Conservation (phyloP, 2,113 vertebrate species). For the Cyanistes caeruleus region DNA sequence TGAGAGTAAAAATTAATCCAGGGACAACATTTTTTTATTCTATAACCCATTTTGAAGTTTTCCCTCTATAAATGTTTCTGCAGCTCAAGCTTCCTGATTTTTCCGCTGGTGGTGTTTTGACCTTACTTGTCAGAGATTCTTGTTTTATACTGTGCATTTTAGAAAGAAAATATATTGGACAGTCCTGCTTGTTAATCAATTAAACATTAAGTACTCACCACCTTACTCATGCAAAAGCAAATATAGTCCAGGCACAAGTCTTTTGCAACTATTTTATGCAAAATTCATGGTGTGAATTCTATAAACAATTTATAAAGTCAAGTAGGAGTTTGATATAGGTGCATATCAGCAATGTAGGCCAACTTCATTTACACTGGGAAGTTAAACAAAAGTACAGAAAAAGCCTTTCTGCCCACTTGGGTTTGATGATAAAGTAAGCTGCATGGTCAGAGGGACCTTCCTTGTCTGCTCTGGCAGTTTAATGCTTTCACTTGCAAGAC, state of each 20-base stretch:
- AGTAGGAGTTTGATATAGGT: conserved; percentile 53
- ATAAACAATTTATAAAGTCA: conserved; percentile 82
- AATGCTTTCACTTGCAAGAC: neutral
- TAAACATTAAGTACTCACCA: conserved; percentile 55
- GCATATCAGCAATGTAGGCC: conserved; percentile 16
- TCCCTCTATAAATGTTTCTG: neutral
- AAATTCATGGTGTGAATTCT: conserved; percentile 71
- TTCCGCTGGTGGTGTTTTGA: conserved; percentile 27
- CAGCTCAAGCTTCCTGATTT: neutral
- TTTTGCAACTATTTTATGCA: conserved; percentile 71
- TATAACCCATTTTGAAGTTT: neutral
- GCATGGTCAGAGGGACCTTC: neutral
- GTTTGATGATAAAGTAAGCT: neutral
- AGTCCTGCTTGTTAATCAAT: conserved; percentile 43
- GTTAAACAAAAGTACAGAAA: conserved; percentile 57
- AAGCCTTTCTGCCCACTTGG: neutral
- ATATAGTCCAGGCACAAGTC: conserved; percentile 27
- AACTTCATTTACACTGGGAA: conserved; percentile 42
- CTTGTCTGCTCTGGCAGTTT: neutral
- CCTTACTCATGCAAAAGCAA: conserved; percentile 36
- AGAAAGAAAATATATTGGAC: conserved; percentile 15
- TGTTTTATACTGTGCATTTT: conserved; percentile 20
- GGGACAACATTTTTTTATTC: neutral
- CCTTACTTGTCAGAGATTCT: conserved; percentile 24
- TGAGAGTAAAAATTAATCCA: neutral